phyloP scores from a whole-genome alignment of 2,797 vertebrate species.

The Pipistrellus pygmaeus region DNA sequence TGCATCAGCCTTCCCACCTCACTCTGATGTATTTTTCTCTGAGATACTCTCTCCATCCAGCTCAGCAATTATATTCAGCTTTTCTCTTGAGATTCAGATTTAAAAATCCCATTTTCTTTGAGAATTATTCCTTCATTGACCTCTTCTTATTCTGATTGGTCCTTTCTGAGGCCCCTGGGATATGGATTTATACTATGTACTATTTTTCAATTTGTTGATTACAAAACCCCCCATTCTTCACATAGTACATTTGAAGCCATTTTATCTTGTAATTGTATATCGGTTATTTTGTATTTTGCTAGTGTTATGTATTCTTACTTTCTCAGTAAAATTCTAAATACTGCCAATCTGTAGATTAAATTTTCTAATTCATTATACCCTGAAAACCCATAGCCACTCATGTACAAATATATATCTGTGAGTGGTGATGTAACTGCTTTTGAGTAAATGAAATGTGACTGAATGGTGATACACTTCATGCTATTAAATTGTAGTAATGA shows the following conservation, averaged over 20 bases:
- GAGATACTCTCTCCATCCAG: not conserved
- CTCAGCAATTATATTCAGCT: conserved; percentile 30
- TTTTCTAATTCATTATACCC: not conserved
- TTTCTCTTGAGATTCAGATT: conserved; percentile 31
- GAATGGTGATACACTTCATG: not conserved
- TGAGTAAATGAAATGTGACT: conserved; percentile 18
- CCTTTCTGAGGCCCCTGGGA: not conserved
- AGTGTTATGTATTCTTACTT: not conserved
- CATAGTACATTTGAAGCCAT: not conserved
- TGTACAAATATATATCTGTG: not conserved
- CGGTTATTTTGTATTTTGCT: not conserved
- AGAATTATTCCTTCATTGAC: not conserved
- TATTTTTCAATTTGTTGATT: not conserved
- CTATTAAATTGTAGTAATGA: conserved; percentile 50
- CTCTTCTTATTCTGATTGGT: not conserved
- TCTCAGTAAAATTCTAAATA: conserved; percentile 44
- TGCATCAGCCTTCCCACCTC: accelerated
- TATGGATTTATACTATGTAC: not conserved
- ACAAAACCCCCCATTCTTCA: not conserved
- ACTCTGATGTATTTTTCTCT: not conserved
- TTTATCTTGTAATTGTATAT: not conserved
- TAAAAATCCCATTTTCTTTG: conserved; percentile 61
- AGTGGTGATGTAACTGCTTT: not conserved
- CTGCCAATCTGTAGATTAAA: conserved; percentile 1
- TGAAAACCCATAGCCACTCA: not conserved